Evolutionary conservation across 2,888 invertebrate species (phyloP).

Genomic region (Trichacis sp.): DNA sequence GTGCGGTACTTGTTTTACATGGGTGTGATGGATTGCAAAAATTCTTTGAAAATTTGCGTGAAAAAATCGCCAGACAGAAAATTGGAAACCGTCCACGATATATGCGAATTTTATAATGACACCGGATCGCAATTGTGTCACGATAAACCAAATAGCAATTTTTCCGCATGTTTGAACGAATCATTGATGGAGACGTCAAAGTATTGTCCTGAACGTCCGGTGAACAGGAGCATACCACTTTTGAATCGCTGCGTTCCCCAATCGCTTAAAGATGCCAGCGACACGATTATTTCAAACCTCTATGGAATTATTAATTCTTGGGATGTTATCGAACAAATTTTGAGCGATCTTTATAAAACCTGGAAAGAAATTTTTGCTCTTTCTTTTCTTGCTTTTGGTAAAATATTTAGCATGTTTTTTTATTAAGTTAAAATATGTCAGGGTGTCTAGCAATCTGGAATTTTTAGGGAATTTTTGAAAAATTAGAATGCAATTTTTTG

Average conservation of each 20-base stretch:
- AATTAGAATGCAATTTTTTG: too few species aligned
- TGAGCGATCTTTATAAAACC: slow-evolving; percentile 88
- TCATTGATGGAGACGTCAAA: slow-evolving; percentile 62
- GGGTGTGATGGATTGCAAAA: slow-evolving; percentile 80
- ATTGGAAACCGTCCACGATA: slow-evolving; percentile 75
- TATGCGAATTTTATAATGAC: slow-evolving; percentile 79
- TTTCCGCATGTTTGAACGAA: slow-evolving; percentile 60
- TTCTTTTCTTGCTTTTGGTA: slow-evolving; percentile 84
- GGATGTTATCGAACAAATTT: slow-evolving; percentile 88
- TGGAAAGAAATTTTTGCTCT: slow-evolving; percentile 89
- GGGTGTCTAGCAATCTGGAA: too few species aligned
- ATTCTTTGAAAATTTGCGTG: slow-evolving; percentile 89
- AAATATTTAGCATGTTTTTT: too few species aligned
- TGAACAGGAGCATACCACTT: slow-evolving; percentile 82
- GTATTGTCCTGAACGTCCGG: slow-evolving; percentile 77
- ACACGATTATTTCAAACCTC: slow-evolving; percentile 77
- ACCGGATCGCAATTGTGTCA: slow-evolving; percentile 84
- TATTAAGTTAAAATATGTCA: too few species aligned
- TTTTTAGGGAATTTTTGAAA: too few species aligned
- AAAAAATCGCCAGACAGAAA: slow-evolving; percentile 84
- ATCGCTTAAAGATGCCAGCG: slow-evolving; percentile 76
- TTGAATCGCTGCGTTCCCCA: slow-evolving; percentile 90
- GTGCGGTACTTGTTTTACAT: slow-evolving; percentile 89
- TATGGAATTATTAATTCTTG: slow-evolving; percentile 88
- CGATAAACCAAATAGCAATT: slow-evolving; percentile 65